phyloP scores from a whole-genome alignment of 2,888 invertebrate genomes.

The Rhimphoctona megacephalus region DNA sequence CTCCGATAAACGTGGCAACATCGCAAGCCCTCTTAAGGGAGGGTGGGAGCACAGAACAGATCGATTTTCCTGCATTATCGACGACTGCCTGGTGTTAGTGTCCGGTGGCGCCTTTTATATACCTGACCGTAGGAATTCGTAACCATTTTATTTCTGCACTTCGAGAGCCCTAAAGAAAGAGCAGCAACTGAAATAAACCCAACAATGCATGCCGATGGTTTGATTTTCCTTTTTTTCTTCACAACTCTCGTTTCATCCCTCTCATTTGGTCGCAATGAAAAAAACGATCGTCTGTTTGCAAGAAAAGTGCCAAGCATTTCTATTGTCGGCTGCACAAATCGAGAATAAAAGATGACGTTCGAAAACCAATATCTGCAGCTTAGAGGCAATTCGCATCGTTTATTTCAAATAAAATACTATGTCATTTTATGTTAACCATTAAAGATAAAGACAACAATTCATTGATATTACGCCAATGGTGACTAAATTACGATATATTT shows the following conservation, averaged over 20 bases:
- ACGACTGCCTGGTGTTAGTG: conserved; percentile 18
- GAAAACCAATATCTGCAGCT: background rate
- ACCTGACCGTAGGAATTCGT: conserved; percentile 58
- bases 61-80: conserved; percentile 75
- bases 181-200: conserved; percentile 72
- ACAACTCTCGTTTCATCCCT: background rate
- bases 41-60: conserved; percentile 30
- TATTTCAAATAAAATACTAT: background rate
- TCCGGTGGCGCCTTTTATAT: conserved; percentile 70
- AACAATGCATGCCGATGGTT: conserved; percentile 58
- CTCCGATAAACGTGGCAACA: conserved; percentile 73
- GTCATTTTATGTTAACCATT: background rate
- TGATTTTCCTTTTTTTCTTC: conserved; percentile 16
- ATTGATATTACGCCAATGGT: background rate
- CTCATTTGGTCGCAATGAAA: conserved; percentile 65
- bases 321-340: conserved; percentile 2
- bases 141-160: conserved; percentile 69
- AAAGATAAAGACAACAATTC: background rate
- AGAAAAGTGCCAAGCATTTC: conserved; percentile 20
- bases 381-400: background rate
- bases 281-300: conserved; percentile 13
- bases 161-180: conserved; percentile 52
- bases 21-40: conserved; percentile 63
- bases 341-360: conserved; percentile 18
- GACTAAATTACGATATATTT: background rate